Conservation (phyloP, 1,140 invertebrate species). For the Apis florea region DNA sequence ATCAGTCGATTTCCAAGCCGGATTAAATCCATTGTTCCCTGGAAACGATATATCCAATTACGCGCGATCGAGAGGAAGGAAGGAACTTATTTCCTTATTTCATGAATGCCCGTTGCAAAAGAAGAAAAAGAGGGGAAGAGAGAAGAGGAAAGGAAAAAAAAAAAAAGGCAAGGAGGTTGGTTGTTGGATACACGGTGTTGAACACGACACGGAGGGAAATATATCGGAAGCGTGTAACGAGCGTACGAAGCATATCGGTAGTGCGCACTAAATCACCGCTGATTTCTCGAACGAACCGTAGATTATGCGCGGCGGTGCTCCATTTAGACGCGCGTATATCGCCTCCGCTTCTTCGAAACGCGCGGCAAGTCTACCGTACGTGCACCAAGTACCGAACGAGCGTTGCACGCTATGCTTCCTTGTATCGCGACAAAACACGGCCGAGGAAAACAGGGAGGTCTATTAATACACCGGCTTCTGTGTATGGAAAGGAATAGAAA, state of each 20-base stretch:
- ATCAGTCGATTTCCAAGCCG: background rate
- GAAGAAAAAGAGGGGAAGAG: background rate
- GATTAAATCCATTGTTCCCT: background rate
- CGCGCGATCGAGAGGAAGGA: no score
- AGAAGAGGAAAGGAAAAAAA: no score
- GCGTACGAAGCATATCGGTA: slow-evolving; percentile 4
- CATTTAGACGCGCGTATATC: slow-evolving; percentile 23
- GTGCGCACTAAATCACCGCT: slow-evolving; percentile 8
- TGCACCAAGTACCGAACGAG: slow-evolving; percentile 5
- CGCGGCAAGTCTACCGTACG: background rate
- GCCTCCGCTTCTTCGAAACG: slow-evolving; percentile 4
- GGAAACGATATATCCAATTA: background rate
- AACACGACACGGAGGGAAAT: background rate
- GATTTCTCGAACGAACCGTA: slow-evolving; percentile 20
- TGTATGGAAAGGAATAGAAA: no score
- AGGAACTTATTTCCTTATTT: background rate
- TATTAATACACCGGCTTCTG: background rate
- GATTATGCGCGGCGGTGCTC: slow-evolving; percentile 21
- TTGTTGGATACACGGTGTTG: background rate
- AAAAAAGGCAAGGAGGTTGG: no score
- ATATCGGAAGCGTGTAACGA: background rate
- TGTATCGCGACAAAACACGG: slow-evolving; percentile 3
- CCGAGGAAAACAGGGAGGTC: background rate
- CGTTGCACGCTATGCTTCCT: background rate
- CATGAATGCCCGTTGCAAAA: background rate